phyloP scores from a whole-genome alignment of 2,888 invertebrate genomes.

The Plebejus argus region DNA sequence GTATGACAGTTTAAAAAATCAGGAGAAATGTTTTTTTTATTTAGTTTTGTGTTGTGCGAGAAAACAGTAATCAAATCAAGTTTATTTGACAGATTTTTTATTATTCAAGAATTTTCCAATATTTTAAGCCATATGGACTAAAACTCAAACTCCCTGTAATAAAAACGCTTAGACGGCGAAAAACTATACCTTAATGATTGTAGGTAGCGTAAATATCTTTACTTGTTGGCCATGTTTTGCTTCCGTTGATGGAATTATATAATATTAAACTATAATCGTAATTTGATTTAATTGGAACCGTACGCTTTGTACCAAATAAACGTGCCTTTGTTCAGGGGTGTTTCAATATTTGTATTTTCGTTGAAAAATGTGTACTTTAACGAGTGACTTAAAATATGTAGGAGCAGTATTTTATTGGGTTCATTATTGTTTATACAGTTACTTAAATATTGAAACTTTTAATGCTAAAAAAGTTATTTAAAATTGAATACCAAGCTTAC shows the following conservation, averaged over 20 bases:
- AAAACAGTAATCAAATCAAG: too few species aligned
- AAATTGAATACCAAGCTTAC: not conserved
- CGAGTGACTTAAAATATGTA: not conserved
- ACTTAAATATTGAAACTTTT: not conserved
- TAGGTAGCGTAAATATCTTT: too few species aligned
- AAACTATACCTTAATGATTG: too few species aligned
- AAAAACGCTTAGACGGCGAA: too few species aligned
- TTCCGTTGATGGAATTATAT: not conserved
- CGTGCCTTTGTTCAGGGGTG: not conserved
- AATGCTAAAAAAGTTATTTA: not conserved
- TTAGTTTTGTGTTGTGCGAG: too few species aligned
- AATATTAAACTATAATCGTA: not conserved
- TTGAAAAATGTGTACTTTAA: not conserved
- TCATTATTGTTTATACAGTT: not conserved
- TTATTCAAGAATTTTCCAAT: too few species aligned
- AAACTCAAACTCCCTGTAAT: too few species aligned
- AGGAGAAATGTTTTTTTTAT: too few species aligned
- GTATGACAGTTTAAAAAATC: too few species aligned
- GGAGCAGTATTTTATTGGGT: slow-evolving; percentile 11
- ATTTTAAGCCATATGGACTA: too few species aligned
- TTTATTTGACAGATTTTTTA: too few species aligned
- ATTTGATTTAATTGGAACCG: not conserved
- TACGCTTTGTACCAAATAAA: not conserved
- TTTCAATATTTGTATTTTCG: not conserved
- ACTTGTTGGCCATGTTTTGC: not conserved